These are phyloP conservation scores for Gryllus bimaculatus DNA, from an alignment of 1,140 invertebrate species.

Conservation along the genomic window DNA sequence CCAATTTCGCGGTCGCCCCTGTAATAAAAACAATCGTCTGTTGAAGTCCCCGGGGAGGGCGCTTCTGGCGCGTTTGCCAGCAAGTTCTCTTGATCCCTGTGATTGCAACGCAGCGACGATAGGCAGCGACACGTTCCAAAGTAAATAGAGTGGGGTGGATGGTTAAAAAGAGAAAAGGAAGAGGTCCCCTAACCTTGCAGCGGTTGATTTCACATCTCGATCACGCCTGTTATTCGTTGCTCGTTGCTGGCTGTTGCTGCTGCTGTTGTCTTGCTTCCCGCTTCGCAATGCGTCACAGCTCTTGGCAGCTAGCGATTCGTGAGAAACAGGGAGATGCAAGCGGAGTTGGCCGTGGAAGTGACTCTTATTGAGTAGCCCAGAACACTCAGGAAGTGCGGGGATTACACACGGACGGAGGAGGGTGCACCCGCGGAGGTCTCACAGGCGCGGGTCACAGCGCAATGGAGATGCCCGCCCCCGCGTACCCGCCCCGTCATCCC, in stretches of 20 bases:
- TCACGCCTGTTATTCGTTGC: conserved; percentile 44
- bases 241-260: conserved; percentile 46
- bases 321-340: conserved; percentile 37
- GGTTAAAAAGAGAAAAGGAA: too few relatives aligned
- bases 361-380: not conserved
- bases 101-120: too few relatives aligned
- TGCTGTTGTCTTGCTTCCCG: conserved; percentile 68
- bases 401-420: not conserved
- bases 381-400: not conserved
- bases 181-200: conserved; percentile 55
- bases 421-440: too few relatives aligned
- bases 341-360: not conserved
- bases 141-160: too few relatives aligned
- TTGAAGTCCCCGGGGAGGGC: too few relatives aligned
- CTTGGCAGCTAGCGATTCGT: conserved; percentile 75
- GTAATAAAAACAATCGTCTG: too few relatives aligned
- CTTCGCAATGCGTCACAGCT: conserved; percentile 75
- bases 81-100: too few relatives aligned
- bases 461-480: not conserved
- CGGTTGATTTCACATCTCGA: conserved; percentile 72
- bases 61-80: too few relatives aligned
- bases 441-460: not conserved
- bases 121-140: too few relatives aligned
- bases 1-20: too few relatives aligned
- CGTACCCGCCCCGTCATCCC: too few relatives aligned